phyloP scores from a whole-genome alignment of 2,888 invertebrate species.

The Agriopis leucophaearia region DNA sequence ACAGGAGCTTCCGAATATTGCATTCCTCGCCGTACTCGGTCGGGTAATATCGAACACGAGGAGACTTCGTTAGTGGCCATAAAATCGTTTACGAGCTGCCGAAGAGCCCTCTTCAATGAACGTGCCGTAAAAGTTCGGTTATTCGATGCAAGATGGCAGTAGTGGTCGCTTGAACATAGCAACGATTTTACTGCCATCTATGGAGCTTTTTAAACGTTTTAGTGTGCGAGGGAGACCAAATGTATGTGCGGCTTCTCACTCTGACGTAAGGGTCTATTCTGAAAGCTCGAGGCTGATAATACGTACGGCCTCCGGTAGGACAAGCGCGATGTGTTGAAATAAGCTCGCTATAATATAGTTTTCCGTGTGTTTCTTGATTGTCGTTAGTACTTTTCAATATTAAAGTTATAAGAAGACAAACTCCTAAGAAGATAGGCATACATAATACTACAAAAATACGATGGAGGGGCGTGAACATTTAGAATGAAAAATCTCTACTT shows the following conservation, averaged over 20 bases:
- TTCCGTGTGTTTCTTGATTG: no score
- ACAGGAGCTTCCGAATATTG: conserved; percentile 82
- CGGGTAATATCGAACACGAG: conserved; percentile 83
- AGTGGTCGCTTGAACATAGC: conserved; percentile 81
- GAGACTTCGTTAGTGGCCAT: conserved; percentile 83
- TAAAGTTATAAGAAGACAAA: no score
- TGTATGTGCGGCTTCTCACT: conserved; percentile 47
- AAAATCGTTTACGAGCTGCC: conserved; percentile 86
- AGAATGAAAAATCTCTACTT: no score
- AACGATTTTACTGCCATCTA: conserved; percentile 86
- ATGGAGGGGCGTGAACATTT: no score
- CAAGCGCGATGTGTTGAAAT: no score
- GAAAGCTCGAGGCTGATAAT: conserved; percentile 57
- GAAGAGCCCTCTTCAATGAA: conserved; percentile 86
- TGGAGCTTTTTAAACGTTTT: conserved; percentile 82
- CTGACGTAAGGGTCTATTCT: conserved; percentile 49
- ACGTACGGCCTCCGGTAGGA: neutral
- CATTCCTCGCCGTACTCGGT: conserved; percentile 80
- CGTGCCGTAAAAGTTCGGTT: conserved; percentile 85
- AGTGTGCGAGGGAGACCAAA: conserved; percentile 58
- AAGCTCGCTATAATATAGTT: no score
- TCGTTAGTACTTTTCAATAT: no score
- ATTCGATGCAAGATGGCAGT: conserved; percentile 84
- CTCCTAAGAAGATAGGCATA: no score
- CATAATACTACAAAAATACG: no score